Conservation (phyloP, 2,888 invertebrate genomes). For the Parascotia fuliginaria region DNA sequence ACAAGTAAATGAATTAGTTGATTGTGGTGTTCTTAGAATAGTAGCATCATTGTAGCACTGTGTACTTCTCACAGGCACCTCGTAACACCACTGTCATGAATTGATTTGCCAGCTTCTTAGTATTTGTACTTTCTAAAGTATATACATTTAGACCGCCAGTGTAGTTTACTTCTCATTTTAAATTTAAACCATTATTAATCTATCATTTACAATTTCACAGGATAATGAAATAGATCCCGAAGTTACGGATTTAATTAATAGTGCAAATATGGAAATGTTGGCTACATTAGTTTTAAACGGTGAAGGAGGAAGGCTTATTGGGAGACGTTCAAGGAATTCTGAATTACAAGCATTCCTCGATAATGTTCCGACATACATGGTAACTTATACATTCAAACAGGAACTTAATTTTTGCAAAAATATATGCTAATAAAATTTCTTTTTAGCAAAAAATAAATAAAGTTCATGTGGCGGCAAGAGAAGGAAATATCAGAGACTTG, state of each 20-base stretch:
- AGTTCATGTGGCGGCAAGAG: slow-evolving; percentile 94
- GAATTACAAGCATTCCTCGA: slow-evolving; percentile 95
- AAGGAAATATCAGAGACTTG: slow-evolving; percentile 93
- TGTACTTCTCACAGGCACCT: slow-evolving; percentile 75
- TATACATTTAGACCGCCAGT: slow-evolving; percentile 60
- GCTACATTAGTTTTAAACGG: slow-evolving; percentile 96
- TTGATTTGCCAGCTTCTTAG: slow-evolving; percentile 84
- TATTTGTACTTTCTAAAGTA: slow-evolving; percentile 55
- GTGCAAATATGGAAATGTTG: slow-evolving; percentile 95
- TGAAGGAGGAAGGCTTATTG: slow-evolving; percentile 91
- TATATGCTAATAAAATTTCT: neutral
- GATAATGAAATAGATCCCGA: slow-evolving; percentile 87
- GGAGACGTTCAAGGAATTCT: slow-evolving; percentile 89
- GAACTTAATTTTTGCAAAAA: neutral
- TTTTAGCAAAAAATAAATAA: slow-evolving; percentile 94
- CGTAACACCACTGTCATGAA: slow-evolving; percentile 74
- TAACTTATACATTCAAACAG: slow-evolving; percentile 63
- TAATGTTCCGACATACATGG: slow-evolving; percentile 95
- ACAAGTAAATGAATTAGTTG: slow-evolving; percentile 69
- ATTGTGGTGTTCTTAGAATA: slow-evolving; percentile 81
- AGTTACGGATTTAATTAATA: slow-evolving; percentile 88
- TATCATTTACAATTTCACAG: slow-evolving; percentile 52
- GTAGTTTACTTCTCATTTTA: slow-evolving; percentile 42
- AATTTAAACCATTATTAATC: neutral
- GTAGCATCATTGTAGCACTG: slow-evolving; percentile 78